Conservation (phyloP, 2,888 invertebrate genomes). For the Lycocerus yunnanus region DNA sequence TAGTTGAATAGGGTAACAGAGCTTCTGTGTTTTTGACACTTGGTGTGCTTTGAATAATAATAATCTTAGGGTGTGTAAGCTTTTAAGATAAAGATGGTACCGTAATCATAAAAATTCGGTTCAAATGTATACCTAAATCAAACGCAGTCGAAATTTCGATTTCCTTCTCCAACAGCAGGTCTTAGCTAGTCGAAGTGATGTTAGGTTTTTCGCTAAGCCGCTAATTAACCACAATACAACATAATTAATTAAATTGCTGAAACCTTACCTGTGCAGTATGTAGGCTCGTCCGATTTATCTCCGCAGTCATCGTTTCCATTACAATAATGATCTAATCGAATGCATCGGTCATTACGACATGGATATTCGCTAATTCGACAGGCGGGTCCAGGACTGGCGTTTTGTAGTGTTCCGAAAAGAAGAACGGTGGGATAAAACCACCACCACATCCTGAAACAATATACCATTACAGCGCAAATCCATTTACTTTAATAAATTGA, state of each 20-base stretch:
- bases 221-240: too few relatives aligned
- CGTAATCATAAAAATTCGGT: neutral
- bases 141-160: neutral
- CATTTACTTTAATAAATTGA: neutral
- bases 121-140: too few relatives aligned
- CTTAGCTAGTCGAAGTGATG: too few relatives aligned
- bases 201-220: too few relatives aligned
- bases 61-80: neutral
- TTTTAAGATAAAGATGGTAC: neutral
- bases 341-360: slow-evolving; percentile 75
- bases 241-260: neutral
- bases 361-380: slow-evolving; percentile 81
- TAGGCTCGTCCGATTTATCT: slow-evolving; percentile 84
- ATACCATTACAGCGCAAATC: slow-evolving; percentile 6
- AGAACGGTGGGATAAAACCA: slow-evolving; percentile 37
- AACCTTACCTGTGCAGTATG: slow-evolving; percentile 72
- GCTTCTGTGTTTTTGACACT: neutral
- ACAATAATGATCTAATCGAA: slow-evolving; percentile 84
- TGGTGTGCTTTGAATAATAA: neutral
- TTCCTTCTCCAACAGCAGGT: too few relatives aligned
- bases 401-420: slow-evolving; percentile 14
- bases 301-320: slow-evolving; percentile 84
- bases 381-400: slow-evolving; percentile 57
- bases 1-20: neutral
- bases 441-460: slow-evolving; percentile 46